These are phyloP conservation scores for Limnephilus lunatus DNA, from an alignment of 2,888 invertebrate species.

Conservation along the genomic window DNA sequence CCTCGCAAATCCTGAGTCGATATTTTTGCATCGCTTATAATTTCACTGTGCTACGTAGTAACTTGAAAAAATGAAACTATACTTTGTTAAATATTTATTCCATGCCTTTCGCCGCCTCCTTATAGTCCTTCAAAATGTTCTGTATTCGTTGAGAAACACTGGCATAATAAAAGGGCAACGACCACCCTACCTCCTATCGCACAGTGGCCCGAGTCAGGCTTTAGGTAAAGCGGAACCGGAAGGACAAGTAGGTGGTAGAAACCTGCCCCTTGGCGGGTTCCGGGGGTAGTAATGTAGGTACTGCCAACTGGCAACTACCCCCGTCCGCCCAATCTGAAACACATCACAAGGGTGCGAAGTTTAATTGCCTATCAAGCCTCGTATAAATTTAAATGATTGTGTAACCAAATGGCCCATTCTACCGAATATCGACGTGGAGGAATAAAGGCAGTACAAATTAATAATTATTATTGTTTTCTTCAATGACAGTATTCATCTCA, in stretches of 20 bases:
- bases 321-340: constrained; percentile 2
- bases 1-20: no score
- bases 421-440: not conserved
- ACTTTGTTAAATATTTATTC: no score
- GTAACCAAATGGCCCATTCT: not conserved
- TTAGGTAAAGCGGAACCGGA: not conserved
- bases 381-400: not conserved
- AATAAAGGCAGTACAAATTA: not conserved
- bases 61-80: no score
- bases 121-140: not conserved
- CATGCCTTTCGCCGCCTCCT: not conserved
- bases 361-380: not conserved
- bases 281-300: not conserved
- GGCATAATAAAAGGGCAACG: not conserved
- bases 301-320: not conserved
- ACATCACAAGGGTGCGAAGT: not conserved
- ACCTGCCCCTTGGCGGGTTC: not conserved
- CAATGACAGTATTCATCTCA: no score
- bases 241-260: not conserved
- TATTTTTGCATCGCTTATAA: no score
- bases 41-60: no score
- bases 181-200: not conserved
- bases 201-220: not conserved
- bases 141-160: not conserved
- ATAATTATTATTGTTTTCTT: not conserved